phyloP scores from a whole-genome alignment of 2,797 vertebrate genomes.

The Oceanodroma leucorhoa region DNA sequence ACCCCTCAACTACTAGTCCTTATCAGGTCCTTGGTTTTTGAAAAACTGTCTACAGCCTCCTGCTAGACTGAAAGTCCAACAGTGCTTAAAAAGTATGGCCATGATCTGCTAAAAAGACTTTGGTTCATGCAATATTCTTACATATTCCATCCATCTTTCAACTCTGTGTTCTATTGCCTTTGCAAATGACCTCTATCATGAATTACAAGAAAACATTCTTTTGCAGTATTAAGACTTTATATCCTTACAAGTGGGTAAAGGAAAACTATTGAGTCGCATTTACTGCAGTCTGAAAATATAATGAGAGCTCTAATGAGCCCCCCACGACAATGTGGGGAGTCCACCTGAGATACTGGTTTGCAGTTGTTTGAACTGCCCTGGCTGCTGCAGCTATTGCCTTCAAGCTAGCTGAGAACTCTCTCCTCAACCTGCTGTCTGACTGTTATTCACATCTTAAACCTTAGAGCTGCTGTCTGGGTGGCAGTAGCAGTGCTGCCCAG shows the following conservation, averaged over 20 bases:
- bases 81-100: background rate
- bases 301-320: background rate
- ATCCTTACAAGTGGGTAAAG: background rate
- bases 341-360: background rate
- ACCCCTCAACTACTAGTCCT: background rate
- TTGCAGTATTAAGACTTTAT: background rate
- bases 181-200: background rate
- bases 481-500: background rate
- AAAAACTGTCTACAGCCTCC: background rate
- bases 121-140: background rate
- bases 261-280: background rate
- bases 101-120: background rate
- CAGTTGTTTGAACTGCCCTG: background rate
- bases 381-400: background rate
- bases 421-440: background rate
- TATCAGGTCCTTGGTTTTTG: background rate
- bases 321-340: fast-evolving
- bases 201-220: background rate
- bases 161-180: background rate
- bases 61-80: background rate
- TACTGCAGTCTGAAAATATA: background rate
- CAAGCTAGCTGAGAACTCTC: background rate
- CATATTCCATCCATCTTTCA: background rate
- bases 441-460: background rate
- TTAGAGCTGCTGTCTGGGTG: background rate